Conservation (phyloP, 1,140 invertebrate species). For the Adelges cooleyi region DNA sequence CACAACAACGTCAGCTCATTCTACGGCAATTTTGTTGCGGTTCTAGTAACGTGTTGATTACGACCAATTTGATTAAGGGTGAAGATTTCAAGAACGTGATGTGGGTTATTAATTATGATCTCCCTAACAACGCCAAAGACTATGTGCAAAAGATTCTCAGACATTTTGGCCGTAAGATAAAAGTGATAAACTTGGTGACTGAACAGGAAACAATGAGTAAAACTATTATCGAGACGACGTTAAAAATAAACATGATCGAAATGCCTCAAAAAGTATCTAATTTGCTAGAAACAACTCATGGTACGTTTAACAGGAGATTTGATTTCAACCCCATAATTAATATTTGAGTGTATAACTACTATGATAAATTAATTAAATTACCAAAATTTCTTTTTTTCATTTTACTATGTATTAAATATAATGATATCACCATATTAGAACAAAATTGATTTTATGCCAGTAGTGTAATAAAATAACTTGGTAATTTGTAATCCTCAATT, state of each 20-base stretch:
- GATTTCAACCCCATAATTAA: too few relatives aligned
- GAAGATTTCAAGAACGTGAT: background rate
- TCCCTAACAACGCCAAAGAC: background rate
- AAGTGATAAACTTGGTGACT: background rate
- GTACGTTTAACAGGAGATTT: too few relatives aligned
- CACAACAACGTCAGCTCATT: background rate
- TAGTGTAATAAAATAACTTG: too few relatives aligned
- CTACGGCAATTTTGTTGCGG: background rate
- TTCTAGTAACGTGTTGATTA: background rate
- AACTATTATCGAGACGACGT: background rate
- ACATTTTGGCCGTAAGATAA: background rate
- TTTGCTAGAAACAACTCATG: background rate
- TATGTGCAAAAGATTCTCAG: background rate
- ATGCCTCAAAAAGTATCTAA: background rate
- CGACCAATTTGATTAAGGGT: background rate
- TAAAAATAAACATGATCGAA: background rate
- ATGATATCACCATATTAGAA: too few relatives aligned
- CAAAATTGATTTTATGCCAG: too few relatives aligned
- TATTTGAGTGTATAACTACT: too few relatives aligned
- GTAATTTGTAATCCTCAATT: too few relatives aligned
- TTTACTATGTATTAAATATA: too few relatives aligned
- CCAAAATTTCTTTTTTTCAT: too few relatives aligned
- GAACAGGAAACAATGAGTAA: background rate
- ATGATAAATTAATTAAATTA: too few relatives aligned
- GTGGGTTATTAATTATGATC: conserved; percentile 18